Conservation (phyloP, 2,888 invertebrate genomes). For the Mylabris sibirica region DNA sequence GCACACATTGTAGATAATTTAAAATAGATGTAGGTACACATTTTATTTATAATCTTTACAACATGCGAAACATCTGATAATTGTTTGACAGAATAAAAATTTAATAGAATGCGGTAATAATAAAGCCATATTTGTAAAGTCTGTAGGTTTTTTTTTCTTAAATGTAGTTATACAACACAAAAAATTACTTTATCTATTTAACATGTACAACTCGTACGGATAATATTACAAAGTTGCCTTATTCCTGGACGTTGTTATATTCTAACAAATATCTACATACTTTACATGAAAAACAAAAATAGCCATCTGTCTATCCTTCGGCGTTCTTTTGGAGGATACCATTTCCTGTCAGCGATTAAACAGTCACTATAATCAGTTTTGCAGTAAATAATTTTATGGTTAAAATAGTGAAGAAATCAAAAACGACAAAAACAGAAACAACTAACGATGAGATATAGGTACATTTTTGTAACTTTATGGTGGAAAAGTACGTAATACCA, state of each 20-base stretch:
- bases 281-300: neutral
- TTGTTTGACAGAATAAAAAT: constrained; percentile 9
- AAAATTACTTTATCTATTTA: constrained; percentile 13
- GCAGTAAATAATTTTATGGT: neutral
- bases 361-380: neutral
- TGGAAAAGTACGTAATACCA: neutral
- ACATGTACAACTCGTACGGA: constrained; percentile 12
- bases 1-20: neutral
- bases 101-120: constrained; percentile 10
- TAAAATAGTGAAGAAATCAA: neutral
- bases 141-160: constrained; percentile 1
- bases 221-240: constrained; percentile 13
- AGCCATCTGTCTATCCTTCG: constrained; percentile 1
- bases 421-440: neutral
- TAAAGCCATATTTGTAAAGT: constrained; percentile 14
- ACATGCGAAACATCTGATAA: constrained; percentile 13
- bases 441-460: neutral
- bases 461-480: neutral
- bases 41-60: constrained; percentile 9
- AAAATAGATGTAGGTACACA: neutral
- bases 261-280: constrained; percentile 3
- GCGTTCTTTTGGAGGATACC: constrained; percentile 16
- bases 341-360: constrained; percentile 16
- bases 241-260: constrained; percentile 3
- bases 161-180: neutral